Evolutionary conservation across 2,113 vertebrate genomes (phyloP), one percentile per base, ranked within the genome.

Genomic region (Oreotrochilus melanogaster): DNA sequence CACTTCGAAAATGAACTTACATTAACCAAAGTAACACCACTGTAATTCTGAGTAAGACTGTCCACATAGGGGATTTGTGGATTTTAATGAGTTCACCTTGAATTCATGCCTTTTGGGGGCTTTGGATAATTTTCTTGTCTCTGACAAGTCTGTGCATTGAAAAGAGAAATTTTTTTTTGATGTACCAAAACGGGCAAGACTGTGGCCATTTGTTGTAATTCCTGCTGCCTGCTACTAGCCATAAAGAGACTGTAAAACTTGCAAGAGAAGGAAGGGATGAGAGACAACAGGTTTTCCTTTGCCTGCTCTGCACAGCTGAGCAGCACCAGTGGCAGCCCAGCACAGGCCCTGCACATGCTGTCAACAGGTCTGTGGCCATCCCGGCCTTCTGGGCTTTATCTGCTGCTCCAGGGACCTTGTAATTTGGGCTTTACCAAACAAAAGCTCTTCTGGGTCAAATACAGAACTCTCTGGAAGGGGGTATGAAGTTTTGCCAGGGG

Each of bases 201-300:
- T 16, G 22, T 18, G 24, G 79, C 39, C 50, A 8, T 50, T 43
- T 31, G 1, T 6, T 54, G 39, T 24, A 27, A 19, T 35, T n/a
- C 7, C 3, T n/a, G 37, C 86, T 92, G 86, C 74, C 54, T 37
- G 25, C 18, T 19, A 5, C 16, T 58, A 43, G 45, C 61, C 47
- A 9, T 17, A 15, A 17, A 8, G 76, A 31, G 57, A 9, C 0
- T 7, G 51, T 33, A 30, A 50, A 24, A 66, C 53, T 61, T 82
- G 73, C 37, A 51, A 33, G 73, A 47, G 87, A 66, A 79, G 42
- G 24, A 31, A 13, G 7, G 56, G 18, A 10, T 17, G 51, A 7
- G 43, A 35, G 18, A 5, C 2, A 1, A 12, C 0, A 0, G 0
- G 1, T 48, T 35, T 35, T 45, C 33, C 4, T 4, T 51, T 1